Evolutionary conservation across 2,797 vertebrate genomes (phyloP), one percentile per base, ranked within the genome.

Genomic region (Neopelma chrysocephalum): DNA sequence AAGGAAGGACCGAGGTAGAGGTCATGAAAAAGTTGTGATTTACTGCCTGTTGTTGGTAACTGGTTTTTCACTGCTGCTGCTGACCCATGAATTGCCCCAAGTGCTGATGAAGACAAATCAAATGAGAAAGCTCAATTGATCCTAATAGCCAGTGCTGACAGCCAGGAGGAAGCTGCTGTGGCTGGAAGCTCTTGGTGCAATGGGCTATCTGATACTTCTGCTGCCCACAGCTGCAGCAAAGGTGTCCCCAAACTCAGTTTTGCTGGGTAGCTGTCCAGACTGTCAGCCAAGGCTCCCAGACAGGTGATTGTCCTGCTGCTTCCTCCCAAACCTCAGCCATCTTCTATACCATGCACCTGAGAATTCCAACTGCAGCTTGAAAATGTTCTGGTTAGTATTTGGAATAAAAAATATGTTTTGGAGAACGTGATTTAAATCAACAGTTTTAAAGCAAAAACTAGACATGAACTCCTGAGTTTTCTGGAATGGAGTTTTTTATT

Each of bases 301-400:
- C 2, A 0, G 1, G 15, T 3, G 5, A 5, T 72, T 26, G 3
- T 69, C 6, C 19, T 15, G 2, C 43, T 70, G 18, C 32, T 77
- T 13, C 10, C 21, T 23, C 1, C 36, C 23, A 38, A 48, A 10
- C 43, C 15, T 11, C 31, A 70, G 47, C 9, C 23, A 17, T 61
- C 9, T 57, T 32, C 34, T n/a, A 3, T 31, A 40, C 51, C 8
- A 5, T 10, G 3, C 3, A 27, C 10, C 14, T 11, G 3, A 80
- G 14, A 72, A 75, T 36, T 29, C 34, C 9, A 1, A 3, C 36
- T 42, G 15, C 26, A 34, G 5, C 16, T 57, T 0, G 0, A 27
- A 62, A n/a, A 48, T n/a, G 0, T 40, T 90, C 31, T 80, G 15
- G 8, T 51, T 65, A 65, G 9, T 34, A 62, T 86, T 62, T 3